Percentiles rank a stretch among this genome's conserved stretches.
Evolutionary conservation across 1,140 invertebrate genomes (phyloP).

Genomic region (Pseudomyrmex flavicornis): DNA sequence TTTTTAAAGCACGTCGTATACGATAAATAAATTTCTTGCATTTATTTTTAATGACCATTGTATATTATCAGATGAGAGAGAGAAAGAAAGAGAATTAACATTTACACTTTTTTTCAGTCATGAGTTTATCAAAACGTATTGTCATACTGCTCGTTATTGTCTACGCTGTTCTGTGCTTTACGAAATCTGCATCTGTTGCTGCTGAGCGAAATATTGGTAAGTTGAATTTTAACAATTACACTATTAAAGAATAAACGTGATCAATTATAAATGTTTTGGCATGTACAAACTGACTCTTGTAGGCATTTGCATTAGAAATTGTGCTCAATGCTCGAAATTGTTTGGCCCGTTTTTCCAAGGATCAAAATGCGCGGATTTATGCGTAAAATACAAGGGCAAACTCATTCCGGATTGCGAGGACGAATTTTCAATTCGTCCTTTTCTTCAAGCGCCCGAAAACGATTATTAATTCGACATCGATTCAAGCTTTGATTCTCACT

Average conservation of each 20-base stretch:
- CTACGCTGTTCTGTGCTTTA: constrained; percentile 57
- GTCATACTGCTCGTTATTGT: constrained; percentile 54
- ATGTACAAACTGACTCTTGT: constrained; percentile 36
- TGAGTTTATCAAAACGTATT: constrained; percentile 64
- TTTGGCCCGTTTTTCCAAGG: constrained; percentile 94
- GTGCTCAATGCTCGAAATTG: constrained; percentile 95
- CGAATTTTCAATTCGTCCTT: constrained; percentile 91
- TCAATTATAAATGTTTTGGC: neutral
- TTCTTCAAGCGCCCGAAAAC: constrained; percentile 88
- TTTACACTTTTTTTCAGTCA: constrained; percentile 69
- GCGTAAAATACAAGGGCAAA: constrained; percentile 92
- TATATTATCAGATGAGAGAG: too few relatives aligned
- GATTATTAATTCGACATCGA: constrained; percentile 55
- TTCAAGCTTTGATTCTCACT: neutral
- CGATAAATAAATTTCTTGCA: too few relatives aligned
- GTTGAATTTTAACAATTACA: constrained; percentile 3
- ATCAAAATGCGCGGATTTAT: constrained; percentile 92
- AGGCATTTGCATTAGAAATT: constrained; percentile 93
- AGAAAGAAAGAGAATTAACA: neutral
- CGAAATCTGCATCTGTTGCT: constrained; percentile 5
- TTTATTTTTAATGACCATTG: too few relatives aligned
- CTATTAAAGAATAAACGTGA: neutral
- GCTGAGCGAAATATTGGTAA: constrained; percentile 63
- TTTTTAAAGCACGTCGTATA: too few relatives aligned
- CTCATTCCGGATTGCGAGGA: constrained; percentile 94